These are phyloP conservation scores for Orthosia gothica DNA, from an alignment of 2,888 invertebrate species.

Conservation along the genomic window DNA sequence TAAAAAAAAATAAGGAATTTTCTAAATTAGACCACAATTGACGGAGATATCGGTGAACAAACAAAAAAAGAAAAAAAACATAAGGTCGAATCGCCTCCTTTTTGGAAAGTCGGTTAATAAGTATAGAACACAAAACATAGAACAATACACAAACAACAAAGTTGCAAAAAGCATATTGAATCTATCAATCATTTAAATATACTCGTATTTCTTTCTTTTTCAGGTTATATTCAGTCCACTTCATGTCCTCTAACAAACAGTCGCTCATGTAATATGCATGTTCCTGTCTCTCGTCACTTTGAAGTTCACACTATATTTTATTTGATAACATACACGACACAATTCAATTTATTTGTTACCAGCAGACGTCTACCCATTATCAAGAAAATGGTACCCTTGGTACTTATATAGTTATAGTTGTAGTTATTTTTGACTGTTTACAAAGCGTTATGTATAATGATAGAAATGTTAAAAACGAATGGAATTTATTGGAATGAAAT, in stretches of 20 bases:
- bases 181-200: background rate
- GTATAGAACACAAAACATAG: no score
- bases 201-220: background rate
- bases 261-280: slow-evolving; percentile 67
- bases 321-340: slow-evolving; percentile 37
- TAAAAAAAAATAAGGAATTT: no score
- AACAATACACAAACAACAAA: no score
- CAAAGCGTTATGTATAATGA: no score
- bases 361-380: slow-evolving; percentile 4
- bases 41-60: no score
- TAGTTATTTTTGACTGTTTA: background rate
- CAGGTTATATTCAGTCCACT: background rate
- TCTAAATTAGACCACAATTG: no score
- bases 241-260: slow-evolving; percentile 43
- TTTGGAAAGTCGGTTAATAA: no score
- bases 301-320: slow-evolving; percentile 59
- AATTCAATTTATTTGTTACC: slow-evolving; percentile 54
- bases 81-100: no score
- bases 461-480: background rate
- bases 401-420: no score
- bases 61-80: no score
- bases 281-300: slow-evolving; percentile 31
- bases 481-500: background rate
- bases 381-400: background rate
- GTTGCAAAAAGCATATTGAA: background rate